Evolutionary conservation across 37 sponge, comb jelly and placozoan species (phyloP).

Genomic region (Geodia barretti): DNA sequence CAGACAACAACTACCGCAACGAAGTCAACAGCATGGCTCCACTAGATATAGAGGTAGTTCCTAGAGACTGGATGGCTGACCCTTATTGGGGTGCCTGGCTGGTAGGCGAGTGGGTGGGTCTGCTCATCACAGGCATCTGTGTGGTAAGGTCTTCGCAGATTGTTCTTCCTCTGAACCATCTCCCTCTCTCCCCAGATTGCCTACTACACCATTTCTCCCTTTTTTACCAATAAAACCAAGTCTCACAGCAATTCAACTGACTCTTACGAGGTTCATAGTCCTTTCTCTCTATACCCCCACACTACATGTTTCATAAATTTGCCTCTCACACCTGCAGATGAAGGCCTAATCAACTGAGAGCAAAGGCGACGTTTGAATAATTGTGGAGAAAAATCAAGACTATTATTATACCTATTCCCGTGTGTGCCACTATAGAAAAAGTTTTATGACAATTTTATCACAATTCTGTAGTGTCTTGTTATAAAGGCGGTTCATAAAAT

Average conservation of each 20-base stretch:
- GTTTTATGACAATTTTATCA: too few relatives aligned
- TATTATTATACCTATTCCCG: too few relatives aligned
- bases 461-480: too few relatives aligned
- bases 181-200: not conserved
- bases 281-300: too few relatives aligned
- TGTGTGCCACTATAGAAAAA: too few relatives aligned
- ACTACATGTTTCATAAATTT: too few relatives aligned
- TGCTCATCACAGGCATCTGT: not conserved
- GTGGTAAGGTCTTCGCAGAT: not conserved
- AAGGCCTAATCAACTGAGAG: not conserved
- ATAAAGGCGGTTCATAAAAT: slow-evolving; percentile 22
- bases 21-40: not conserved
- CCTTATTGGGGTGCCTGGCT: slow-evolving; percentile 33
- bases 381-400: too few relatives aligned
- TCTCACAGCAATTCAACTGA: too few relatives aligned
- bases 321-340: too few relatives aligned
- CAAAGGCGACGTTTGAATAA: not conserved
- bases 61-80: slow-evolving; percentile 14
- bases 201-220: not conserved
- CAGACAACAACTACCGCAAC: not conserved
- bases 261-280: too few relatives aligned
- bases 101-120: slow-evolving; percentile 29
- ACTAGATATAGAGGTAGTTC: too few relatives aligned
- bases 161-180: too few relatives aligned
- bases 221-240: not conserved